These are phyloP conservation scores for Tetragonisca angustula DNA, from an alignment of 2,888 invertebrate genomes.

Conservation along the genomic window DNA sequence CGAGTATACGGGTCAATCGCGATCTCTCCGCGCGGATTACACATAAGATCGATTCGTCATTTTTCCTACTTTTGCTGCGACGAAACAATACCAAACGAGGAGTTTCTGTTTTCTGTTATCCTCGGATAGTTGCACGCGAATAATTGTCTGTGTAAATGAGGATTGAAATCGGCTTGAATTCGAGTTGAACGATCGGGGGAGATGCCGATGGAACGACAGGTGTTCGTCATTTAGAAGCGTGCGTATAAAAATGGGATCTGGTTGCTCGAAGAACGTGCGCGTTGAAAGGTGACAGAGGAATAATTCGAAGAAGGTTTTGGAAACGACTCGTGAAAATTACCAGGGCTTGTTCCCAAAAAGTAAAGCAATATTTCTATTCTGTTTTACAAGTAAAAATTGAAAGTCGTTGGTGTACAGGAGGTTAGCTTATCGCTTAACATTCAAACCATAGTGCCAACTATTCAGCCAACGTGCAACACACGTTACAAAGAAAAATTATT, in stretches of 20 bases:
- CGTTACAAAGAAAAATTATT: neutral
- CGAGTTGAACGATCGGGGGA: neutral
- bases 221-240: neutral
- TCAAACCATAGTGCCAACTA: neutral
- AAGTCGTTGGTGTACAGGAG: neutral
- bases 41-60: conserved; percentile 1
- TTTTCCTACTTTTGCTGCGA: neutral
- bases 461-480: neutral
- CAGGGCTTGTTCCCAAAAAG: neutral
- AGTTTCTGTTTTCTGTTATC: neutral
- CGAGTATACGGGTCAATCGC: conserved; percentile 14
- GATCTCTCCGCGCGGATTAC: neutral
- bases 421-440: neutral
- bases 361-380: neutral
- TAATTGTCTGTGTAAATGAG: too few species aligned
- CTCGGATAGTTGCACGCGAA: neutral
- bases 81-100: neutral
- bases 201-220: neutral
- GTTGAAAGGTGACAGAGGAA: neutral
- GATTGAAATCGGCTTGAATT: too few species aligned
- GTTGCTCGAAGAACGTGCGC: neutral
- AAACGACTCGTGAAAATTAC: neutral
- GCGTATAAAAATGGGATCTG: conserved; percentile 1
- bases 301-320: too few species aligned
- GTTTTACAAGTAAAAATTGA: conserved; percentile 6